Evolutionary conservation across 37 sponge, comb jelly and placozoan genomes (phyloP), one percentile per base, ranked within the genome.

Genomic region (Theonella swinhoei): DNA sequence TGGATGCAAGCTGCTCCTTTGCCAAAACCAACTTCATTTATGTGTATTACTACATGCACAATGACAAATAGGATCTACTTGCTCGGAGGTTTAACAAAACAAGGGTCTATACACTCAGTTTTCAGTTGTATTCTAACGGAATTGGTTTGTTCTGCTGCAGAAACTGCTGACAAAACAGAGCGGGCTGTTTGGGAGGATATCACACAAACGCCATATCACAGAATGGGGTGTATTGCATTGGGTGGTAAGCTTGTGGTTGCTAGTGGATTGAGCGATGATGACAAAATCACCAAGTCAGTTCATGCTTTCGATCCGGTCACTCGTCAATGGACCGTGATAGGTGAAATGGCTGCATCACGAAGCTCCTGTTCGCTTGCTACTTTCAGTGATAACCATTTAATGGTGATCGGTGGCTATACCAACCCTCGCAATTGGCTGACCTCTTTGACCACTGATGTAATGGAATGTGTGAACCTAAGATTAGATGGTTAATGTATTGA

Each of bases 311-410:
- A 68, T 28, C 80, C 80, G 23, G 47, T 1, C 41, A n/a, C 68
- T 20, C 33, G n/a, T 7, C 23, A 67, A 32, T 80, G 80, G 80
- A 1, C 25, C 11, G 70, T 14, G 0, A 33, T 80, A 17, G 80
- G 80, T 33, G 70, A 67, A 31, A 39, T 80, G 69, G 59, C 80
- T 42, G 67, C 80, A 28, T 68, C 80, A 14, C 64, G 68, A 32
- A 80, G 80, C 41, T 80, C 80, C 41, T 80, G 80, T 41, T 80
- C 80, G 41, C 39, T 80, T 1, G 80, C 70, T 1, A 58, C 65
- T 7, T 32, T 67, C 28, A 8, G 22, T 19, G 70, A 47, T 7
- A 47, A 3, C 42, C 68, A 39, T 8, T 26, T 80, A 20, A 23
- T 80, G 39, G 42, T 68, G 28, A 20, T 80, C 25, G 80, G 80